phyloP scores from a whole-genome alignment of 2,888 invertebrate genomes.

The Caenorhabditis becei region DNA sequence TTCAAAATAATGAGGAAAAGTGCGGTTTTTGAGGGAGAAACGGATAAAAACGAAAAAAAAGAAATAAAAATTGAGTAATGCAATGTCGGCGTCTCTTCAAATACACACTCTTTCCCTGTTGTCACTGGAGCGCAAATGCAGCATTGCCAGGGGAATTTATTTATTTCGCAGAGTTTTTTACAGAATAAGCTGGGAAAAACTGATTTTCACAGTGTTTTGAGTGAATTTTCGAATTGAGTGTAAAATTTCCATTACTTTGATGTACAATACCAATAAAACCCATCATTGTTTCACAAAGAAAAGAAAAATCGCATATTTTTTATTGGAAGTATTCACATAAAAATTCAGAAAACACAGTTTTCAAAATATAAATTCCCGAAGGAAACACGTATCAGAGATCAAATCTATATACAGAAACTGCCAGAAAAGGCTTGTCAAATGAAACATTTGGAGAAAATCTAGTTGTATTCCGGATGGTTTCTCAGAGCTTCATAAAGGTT shows the following conservation, averaged over 20 bases:
- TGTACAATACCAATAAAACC: too few species aligned
- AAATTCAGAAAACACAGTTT: not conserved
- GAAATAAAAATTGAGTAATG: not conserved
- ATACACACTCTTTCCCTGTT: not conserved
- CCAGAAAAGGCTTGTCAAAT: constrained; percentile 17
- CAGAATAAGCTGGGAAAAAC: not conserved
- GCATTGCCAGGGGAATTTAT: not conserved
- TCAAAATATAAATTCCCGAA: not conserved
- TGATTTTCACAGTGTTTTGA: not conserved
- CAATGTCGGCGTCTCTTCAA: not conserved
- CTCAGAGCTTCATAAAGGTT: constrained; percentile 71
- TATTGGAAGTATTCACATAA: too few species aligned
- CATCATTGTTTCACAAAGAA: too few species aligned
- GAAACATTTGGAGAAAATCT: not conserved
- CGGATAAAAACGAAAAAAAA: not conserved
- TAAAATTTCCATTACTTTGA: not conserved
- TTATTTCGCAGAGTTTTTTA: not conserved
- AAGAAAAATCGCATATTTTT: too few species aligned
- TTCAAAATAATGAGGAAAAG: not conserved
- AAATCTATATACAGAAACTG: not conserved
- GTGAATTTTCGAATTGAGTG: not conserved
- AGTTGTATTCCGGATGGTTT: constrained; percentile 69
- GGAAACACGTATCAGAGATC: not conserved
- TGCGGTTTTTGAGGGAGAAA: not conserved
- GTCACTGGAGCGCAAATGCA: constrained; percentile 10